Evolutionary conservation across 2,797 vertebrate species (phyloP), one percentile per base, ranked within the genome.

Genomic region (Acestrorhynchus altus): DNA sequence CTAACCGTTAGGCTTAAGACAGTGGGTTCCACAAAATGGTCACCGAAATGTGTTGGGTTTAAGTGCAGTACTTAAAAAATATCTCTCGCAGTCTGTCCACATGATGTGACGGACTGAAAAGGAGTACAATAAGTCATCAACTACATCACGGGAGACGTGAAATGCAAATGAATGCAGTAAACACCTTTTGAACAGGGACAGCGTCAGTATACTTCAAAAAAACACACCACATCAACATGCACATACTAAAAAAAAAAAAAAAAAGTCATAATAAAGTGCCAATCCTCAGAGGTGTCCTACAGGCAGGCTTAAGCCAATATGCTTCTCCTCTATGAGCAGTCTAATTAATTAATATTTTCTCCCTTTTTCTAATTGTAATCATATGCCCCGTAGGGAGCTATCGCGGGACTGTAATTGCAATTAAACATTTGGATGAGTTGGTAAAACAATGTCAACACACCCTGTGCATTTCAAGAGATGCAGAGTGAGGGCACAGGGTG

Each of bases 261-360:
- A 8, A 22, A 22, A 0, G 8, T 51, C 39, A 64, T 76, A 65
- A 61, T 75, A 76, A 80, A 28, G 35, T 63, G 51, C 40, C 74
- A 82, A 83, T 79, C 67, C 78, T 80, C 77, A 92, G 91, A 85
- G 93, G 93, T 95, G 94, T 94, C 63, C 71, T 69, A 56, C 57
- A 80, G 73, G 80, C 76, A 81, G 66, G 74, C 78, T 89, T 84
- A 92, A 94, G 95, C 94, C 94, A 94, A 93, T 92, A 91, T 89
- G 92, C 93, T 94, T 95, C 95, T 95, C 93, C 92, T 94, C 91
- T 94, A 96, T 95, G 94, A 96, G 95, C 93, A 94, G 94, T 96
- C 95, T 95, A 95, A 96, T 97, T 97, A 96, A 98, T 98, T 98
- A 98, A 97, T 95, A 96, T 97, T 98, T 97, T 96, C 95, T 94